Conservation (phyloP, 2,113 vertebrate genomes). For the Tonatia bakeri region DNA sequence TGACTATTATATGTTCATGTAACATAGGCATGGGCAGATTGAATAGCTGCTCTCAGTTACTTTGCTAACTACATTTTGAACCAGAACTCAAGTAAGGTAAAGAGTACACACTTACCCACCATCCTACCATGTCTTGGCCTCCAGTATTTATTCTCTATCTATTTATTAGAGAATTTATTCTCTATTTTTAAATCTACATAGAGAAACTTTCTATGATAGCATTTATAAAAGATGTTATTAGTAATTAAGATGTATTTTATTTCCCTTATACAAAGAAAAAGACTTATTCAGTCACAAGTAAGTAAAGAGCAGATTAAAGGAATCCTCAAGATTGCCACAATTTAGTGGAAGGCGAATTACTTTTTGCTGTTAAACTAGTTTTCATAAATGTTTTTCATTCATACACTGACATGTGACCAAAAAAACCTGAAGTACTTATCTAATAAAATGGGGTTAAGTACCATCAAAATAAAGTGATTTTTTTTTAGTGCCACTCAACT, state of each 20-base stretch:
- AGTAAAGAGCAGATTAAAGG: background rate
- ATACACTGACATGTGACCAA: background rate
- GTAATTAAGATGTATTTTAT: background rate
- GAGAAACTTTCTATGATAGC: background rate
- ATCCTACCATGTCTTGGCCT: background rate
- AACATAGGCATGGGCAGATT: background rate
- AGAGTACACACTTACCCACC: background rate
- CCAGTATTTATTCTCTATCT: background rate
- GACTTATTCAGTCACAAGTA: background rate
- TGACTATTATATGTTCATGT: background rate
- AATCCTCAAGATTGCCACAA: background rate
- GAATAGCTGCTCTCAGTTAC: background rate
- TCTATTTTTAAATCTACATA: background rate
- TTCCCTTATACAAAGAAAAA: background rate
- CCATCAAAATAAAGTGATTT: background rate
- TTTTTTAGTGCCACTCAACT: background rate
- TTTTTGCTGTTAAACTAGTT: background rate
- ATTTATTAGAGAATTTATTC: background rate
- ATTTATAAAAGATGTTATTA: background rate
- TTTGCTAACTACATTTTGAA: background rate
- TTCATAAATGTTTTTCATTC: background rate
- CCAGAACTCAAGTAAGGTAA: background rate
- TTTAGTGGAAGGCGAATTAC: background rate
- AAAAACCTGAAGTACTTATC: constrained; percentile 2
- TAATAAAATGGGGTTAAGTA: constrained; percentile 28